Evolutionary conservation across 2,113 vertebrate genomes (phyloP).

Genomic region (Pristiophorus japonicus): DNA sequence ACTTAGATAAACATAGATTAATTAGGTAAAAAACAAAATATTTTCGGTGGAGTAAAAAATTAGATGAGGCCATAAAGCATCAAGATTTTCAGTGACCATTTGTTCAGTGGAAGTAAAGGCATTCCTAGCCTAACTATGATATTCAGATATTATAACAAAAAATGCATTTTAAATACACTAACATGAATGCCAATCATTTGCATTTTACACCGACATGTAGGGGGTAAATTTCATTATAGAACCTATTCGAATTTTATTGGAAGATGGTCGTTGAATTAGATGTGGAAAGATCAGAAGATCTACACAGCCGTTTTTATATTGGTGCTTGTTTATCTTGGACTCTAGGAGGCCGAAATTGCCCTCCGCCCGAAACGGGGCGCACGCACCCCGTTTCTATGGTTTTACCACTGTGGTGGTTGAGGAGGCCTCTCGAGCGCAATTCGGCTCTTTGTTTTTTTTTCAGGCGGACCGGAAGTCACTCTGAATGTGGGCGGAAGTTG

Average conservation of each 20-base stretch:
- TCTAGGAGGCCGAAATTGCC: too few relatives aligned
- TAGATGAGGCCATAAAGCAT: neutral
- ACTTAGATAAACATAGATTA: neutral
- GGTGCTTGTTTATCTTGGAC: neutral
- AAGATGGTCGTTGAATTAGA: neutral
- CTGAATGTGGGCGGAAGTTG: too few relatives aligned
- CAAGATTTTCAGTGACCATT: neutral
- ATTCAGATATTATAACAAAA: neutral
- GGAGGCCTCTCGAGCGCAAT: too few relatives aligned
- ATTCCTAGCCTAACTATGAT: neutral
- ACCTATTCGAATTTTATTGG: neutral
- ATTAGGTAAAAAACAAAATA: neutral
- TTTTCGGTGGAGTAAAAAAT: neutral
- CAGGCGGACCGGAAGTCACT: too few relatives aligned
- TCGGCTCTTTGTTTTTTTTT: too few relatives aligned
- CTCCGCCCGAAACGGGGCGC: too few relatives aligned
- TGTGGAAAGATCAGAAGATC: neutral
- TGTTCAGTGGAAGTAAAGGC: neutral
- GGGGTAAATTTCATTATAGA: neutral
- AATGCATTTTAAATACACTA: neutral
- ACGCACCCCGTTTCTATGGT: too few relatives aligned
- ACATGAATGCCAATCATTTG: neutral
- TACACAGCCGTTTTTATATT: neutral
- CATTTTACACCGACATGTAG: neutral
- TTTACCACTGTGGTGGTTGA: too few relatives aligned